Evolutionary conservation across 2,113 vertebrate genomes (phyloP), one percentile per base, ranked within the genome.

Genomic region (Pithys albifrons): DNA sequence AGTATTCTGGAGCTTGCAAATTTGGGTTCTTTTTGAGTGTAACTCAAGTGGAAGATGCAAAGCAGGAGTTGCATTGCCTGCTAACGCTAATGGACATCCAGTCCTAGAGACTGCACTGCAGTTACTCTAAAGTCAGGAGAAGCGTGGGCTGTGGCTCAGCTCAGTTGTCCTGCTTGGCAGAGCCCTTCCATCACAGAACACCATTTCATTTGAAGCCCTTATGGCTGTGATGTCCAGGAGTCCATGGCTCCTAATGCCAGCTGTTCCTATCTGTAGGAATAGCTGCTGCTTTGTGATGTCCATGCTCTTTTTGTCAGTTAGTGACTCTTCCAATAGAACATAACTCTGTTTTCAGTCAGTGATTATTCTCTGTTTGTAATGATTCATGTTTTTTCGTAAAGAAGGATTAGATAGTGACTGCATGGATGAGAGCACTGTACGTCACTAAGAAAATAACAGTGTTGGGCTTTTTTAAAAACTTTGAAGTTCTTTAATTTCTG

Each of bases 211-310:
- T 16, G 43, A 58, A 69, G 18, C 37, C 19, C 7, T 37, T 18
- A 6, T 0, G 7, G 23, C 27, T 39, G 14, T 1, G 11, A 11
- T 2, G 24, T 1, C 35, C 35, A 39, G 35, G 25, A 41, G 61
- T 28, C 27, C 17, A 14, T 41, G 61, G 17, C 37, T 35, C 35
- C 75, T 41, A 35, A 29, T 35, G 2, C 46, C 12, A 14, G 41
- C 61, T 28, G 2, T 10, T 70, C 18, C 24, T 25, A 13, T 54
- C 33, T 20, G 28, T 11, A 45, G 14, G 13, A 35, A 25, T 14
- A 35, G 41, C 23, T 58, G 41, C 19, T 58, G 35, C 71, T 64
- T 48, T 39, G 39, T 25, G 46, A 12, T 27, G 45, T 16, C 62
- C 4, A 0, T 14, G 46, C 46, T 48, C 14, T 66, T 69, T 31